Conservation (phyloP, 2,888 invertebrate species). For the Chalcis sispes region DNA sequence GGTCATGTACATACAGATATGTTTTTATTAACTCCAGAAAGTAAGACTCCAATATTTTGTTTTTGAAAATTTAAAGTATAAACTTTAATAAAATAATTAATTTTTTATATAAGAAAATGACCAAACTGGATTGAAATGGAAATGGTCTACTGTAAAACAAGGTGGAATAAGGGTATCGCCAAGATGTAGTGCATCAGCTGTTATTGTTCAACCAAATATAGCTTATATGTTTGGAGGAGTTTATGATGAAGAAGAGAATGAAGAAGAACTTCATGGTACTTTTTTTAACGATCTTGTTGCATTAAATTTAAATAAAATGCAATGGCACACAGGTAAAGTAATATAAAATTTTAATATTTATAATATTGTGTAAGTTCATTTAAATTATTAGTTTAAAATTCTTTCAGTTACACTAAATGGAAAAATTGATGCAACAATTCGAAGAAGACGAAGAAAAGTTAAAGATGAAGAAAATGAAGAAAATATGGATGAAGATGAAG, state of each 20-base stretch:
- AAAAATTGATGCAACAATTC: slow-evolving; percentile 74
- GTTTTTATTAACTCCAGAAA: slow-evolving; percentile 81
- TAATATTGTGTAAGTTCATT: background rate
- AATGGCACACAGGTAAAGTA: slow-evolving; percentile 83
- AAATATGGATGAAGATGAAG: slow-evolving; percentile 64
- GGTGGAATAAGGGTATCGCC: slow-evolving; percentile 82
- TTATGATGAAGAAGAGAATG: slow-evolving; percentile 83
- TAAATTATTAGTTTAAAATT: background rate
- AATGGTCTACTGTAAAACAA: slow-evolving; percentile 83
- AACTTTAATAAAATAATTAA: background rate
- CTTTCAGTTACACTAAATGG: slow-evolving; percentile 73
- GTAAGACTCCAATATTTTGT: slow-evolving; percentile 75
- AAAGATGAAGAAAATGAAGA: slow-evolving; percentile 71
- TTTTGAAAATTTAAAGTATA: slow-evolving; percentile 21
- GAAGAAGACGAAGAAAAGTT: slow-evolving; percentile 75
- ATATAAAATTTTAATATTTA: slow-evolving; percentile 28
- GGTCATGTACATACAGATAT: slow-evolving; percentile 85
- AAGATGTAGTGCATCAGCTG: slow-evolving; percentile 83
- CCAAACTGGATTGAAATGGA: slow-evolving; percentile 81
- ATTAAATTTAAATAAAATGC: slow-evolving; percentile 85
- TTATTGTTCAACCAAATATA: slow-evolving; percentile 80
- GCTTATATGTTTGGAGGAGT: slow-evolving; percentile 94
- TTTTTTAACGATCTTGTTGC: slow-evolving; percentile 89
- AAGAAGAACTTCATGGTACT: slow-evolving; percentile 86
- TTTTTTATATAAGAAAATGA: slow-evolving; percentile 78